These are phyloP conservation scores for Drosophila sproati DNA, from an alignment of 1,140 invertebrate genomes.

Conservation along the genomic window DNA sequence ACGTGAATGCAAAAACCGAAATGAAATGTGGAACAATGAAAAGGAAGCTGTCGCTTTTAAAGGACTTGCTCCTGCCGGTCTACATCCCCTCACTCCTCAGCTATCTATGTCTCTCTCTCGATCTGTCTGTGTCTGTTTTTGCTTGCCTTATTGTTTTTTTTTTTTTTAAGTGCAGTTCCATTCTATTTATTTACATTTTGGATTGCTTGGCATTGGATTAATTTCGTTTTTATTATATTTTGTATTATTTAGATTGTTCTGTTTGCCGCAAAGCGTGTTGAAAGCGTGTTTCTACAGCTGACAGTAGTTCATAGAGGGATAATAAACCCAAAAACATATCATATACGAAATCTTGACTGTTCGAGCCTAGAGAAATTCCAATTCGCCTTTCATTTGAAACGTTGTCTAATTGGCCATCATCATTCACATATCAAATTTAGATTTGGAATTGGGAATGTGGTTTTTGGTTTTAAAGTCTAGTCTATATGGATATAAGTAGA, in stretches of 20 bases:
- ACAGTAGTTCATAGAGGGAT: neutral
- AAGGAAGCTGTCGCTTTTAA: conserved; percentile 78
- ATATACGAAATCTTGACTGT: too few relatives aligned
- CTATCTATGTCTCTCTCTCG: neutral
- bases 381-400: neutral
- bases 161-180: conserved; percentile 48
- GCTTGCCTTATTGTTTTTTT: neutral
- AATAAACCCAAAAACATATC: neutral
- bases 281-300: conserved; percentile 42
- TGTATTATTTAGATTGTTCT: conserved; percentile 8
- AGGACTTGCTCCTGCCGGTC: conserved; percentile 28
- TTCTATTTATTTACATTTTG: conserved; percentile 56
- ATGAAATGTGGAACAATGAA: conserved; percentile 46
- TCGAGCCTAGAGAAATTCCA: conserved; percentile 5
- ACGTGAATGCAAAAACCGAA: conserved; percentile 48
- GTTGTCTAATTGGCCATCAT: neutral
- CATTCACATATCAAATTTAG: neutral
- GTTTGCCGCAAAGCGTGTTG: conserved; percentile 46
- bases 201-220: conserved; percentile 44
- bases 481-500: neutral
- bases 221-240: conserved; percentile 21
- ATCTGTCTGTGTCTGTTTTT: neutral
- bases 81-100: neutral
- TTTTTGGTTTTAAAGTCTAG: neutral
- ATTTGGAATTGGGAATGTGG: neutral